phyloP scores from a whole-genome alignment of 1,140 invertebrate genomes.

The Samia ricini region DNA sequence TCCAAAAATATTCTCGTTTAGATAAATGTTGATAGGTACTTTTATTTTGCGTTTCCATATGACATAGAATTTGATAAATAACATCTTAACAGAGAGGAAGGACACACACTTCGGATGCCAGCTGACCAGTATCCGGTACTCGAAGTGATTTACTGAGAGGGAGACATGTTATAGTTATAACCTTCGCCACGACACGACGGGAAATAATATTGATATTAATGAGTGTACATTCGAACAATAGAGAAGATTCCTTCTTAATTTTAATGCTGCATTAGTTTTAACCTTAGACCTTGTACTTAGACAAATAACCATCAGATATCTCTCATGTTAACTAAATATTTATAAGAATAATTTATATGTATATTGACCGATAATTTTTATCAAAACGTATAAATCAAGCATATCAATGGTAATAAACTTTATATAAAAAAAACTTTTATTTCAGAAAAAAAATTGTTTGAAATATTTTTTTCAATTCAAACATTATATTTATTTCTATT shows the following conservation, averaged over 20 bases:
- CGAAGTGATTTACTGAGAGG: slow-evolving; percentile 11
- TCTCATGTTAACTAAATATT: no score
- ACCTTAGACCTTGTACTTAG: no score
- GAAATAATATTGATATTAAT: neutral
- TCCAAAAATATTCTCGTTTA: no score
- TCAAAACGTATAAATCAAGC: no score
- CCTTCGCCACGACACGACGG: slow-evolving; percentile 9
- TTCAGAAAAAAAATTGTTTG: neutral
- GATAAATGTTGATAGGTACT: no score
- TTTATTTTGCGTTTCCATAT: neutral
- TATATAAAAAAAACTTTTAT: no score
- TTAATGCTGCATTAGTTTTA: neutral
- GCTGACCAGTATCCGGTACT: slow-evolving; percentile 16
- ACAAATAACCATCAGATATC: no score
- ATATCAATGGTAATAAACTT: no score
- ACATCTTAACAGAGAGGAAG: neutral
- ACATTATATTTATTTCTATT: neutral
- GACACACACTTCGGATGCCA: slow-evolving; percentile 3
- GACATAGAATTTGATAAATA: neutral
- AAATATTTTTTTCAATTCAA: neutral
- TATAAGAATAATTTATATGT: no score
- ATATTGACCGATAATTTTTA: no score
- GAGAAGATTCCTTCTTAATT: neutral
- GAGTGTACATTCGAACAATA: neutral
- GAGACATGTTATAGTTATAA: slow-evolving; percentile 8